Base-by-base conservation (phyloP, 2,888 invertebrate species). In the Amphipyra tragopoginis region DNA sequence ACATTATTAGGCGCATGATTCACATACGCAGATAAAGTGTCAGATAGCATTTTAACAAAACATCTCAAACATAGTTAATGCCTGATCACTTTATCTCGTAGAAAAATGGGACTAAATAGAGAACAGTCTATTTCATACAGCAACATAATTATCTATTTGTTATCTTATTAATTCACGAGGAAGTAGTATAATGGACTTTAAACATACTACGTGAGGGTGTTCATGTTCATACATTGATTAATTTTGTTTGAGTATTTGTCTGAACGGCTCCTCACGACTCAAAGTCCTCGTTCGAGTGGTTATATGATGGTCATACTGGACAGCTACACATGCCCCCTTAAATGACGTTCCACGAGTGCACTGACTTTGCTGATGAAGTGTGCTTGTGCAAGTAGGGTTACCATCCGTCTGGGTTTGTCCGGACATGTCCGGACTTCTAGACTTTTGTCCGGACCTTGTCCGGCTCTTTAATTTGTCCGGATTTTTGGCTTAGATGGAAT, bases 141-240 rank as follows among this genome's bases (percentile, higher is more conserved):
- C n/a, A 42, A 60, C 14, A 21, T 14, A n/a, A 14, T 54, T 51
- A 62, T 66, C 49, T 34, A 47, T 62, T 47, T 36, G 39, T 61
- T 68, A 65, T 68, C 68, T 33, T 5, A 4, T 7, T 29, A 1
- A 13, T 13, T 48, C 29, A 52, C 6, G 26, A 60, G 47, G 68
- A 67, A 52, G 52, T 67, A 5, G 34, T 39, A 48, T 58, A 58
- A 43, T 40, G 48, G 52, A 61, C 43, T 65, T 65, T 53, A 67
- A 59, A 29, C 47, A 39, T 60, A 34, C 2, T 0, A 0, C 4
- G 34, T 26, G 40, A 40, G 33, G 11, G 21, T 21, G 44, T n/a
- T 34, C 11, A 48, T 66, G 33, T 33, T 36, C 36, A 10, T 36
- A 36, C 13, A 11, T 15, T 42, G n/a, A 60, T 51, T 26, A 26